A percentile compares a stretch with the other conserved stretches of the same genome.
phyloP scores from a whole-genome alignment of 2,113 vertebrate species.

The Neoarius graeffei region DNA sequence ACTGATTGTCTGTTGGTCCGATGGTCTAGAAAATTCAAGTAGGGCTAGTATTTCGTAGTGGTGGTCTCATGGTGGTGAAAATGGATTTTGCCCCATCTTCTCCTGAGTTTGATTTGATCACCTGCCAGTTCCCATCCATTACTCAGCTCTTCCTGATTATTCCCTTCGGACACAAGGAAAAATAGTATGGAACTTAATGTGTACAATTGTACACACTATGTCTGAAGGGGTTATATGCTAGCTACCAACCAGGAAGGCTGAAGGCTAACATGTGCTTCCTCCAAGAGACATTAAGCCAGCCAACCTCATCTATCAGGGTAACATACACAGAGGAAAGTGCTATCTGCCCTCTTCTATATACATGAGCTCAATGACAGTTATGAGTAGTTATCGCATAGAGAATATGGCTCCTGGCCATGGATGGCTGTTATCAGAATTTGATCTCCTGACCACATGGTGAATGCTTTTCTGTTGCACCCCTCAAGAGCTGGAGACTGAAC shows the following conservation, averaged over 20 bases:
- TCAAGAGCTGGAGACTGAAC: neutral
- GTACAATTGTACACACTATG: too few relatives aligned
- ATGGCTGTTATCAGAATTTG: neutral
- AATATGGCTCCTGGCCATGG: neutral
- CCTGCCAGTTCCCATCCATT: neutral
- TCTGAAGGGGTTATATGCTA: neutral
- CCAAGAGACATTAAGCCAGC: neutral
- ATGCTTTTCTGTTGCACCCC: neutral
- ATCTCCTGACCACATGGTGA: neutral
- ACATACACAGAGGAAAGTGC: neutral
- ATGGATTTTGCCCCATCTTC: neutral
- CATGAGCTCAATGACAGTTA: neutral
- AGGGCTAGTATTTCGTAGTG: conserved; percentile 44
- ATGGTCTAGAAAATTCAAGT: conserved; percentile 8
- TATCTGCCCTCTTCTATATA: neutral
- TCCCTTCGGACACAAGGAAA: too few relatives aligned
- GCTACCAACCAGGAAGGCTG: neutral
- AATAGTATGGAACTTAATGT: too few relatives aligned
- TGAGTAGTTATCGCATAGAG: neutral
- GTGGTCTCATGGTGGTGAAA: conserved; percentile 59
- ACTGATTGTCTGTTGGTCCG: neutral
- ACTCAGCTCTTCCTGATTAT: neutral
- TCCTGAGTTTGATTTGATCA: neutral
- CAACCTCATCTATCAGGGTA: neutral
- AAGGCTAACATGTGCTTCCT: neutral